Conservation (phyloP, 2,888 invertebrate species). For the Theodoxus fluviatilis region DNA sequence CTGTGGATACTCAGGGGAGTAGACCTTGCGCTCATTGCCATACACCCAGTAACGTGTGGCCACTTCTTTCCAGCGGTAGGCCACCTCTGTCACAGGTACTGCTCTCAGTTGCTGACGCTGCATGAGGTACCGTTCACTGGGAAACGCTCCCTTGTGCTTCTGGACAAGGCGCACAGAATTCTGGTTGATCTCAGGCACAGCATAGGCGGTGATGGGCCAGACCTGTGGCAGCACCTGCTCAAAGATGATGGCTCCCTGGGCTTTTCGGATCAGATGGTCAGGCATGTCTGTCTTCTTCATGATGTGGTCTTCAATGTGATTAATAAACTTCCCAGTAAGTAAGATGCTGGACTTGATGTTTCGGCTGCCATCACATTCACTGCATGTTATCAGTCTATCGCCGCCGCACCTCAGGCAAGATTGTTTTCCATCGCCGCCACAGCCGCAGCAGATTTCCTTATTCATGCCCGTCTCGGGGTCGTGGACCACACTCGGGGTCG, state of each 20-base stretch:
- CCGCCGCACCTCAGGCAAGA: too few species aligned
- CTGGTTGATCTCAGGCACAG: conserved; percentile 45
- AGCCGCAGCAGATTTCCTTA: too few species aligned
- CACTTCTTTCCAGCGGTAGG: conserved; percentile 44
- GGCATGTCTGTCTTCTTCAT: conserved; percentile 56
- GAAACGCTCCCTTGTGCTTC: conserved; percentile 35
- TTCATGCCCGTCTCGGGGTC: conserved; percentile 38
- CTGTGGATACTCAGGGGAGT: conserved; percentile 53
- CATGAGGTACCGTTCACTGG: conserved; percentile 32
- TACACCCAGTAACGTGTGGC: conserved; percentile 50
- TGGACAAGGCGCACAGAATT: conserved; percentile 43
- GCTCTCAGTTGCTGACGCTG: conserved; percentile 48
- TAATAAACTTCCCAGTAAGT: too few species aligned
- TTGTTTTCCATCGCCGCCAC: conserved; percentile 67
- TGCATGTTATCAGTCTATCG: too few species aligned
- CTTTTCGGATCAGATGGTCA: conserved; percentile 50
- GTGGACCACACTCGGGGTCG: too few species aligned
- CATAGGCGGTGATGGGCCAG: conserved; percentile 47
- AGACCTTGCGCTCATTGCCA: conserved; percentile 45
- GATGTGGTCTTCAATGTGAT: conserved; percentile 49
- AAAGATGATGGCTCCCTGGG: conserved; percentile 49
- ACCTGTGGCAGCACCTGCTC: conserved; percentile 50
- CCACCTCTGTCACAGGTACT: conserved; percentile 52
- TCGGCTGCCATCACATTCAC: too few species aligned
- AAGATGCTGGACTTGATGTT: too few species aligned